These are phyloP conservation scores for Rhodeus uyekii DNA, from an alignment of 2,797 vertebrate genomes.

Conservation along the genomic window DNA sequence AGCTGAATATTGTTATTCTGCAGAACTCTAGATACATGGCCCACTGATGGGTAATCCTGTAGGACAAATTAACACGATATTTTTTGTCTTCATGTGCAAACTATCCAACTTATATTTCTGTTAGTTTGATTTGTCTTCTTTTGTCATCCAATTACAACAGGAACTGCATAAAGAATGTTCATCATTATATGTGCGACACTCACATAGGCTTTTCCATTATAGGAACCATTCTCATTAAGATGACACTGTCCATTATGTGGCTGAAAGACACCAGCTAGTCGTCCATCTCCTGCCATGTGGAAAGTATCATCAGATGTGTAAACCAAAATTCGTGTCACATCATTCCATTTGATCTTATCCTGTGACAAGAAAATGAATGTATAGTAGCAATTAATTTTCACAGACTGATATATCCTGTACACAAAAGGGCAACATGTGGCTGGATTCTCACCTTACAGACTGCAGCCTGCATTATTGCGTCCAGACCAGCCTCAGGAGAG, in stretches of 20 bases:
- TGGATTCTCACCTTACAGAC: slow-evolving; percentile 73
- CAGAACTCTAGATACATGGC: slow-evolving; percentile 77
- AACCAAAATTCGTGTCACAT: slow-evolving; percentile 78
- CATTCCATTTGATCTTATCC: slow-evolving; percentile 77
- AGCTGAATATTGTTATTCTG: slow-evolving; percentile 80
- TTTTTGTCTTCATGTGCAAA: neutral
- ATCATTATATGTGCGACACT: slow-evolving; percentile 52
- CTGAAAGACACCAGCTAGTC: slow-evolving; percentile 74
- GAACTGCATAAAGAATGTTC: neutral
- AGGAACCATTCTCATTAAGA: slow-evolving; percentile 68
- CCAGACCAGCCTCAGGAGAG: slow-evolving; percentile 77
- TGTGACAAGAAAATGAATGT: slow-evolving; percentile 41
- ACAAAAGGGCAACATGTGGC: neutral
- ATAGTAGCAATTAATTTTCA: neutral
- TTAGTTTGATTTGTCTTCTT: neutral
- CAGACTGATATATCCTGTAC: neutral
- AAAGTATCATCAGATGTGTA: slow-evolving; percentile 82
- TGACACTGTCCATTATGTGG: slow-evolving; percentile 79
- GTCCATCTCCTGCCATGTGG: slow-evolving; percentile 82
- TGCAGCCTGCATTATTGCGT: slow-evolving; percentile 80
- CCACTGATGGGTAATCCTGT: slow-evolving; percentile 83
- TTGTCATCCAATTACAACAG: neutral
- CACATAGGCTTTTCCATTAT: slow-evolving; percentile 73
- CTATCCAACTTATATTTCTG: neutral
- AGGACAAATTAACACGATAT: slow-evolving; percentile 5